phyloP scores from a whole-genome alignment of 2,888 invertebrate species.

The Notodromas monacha region DNA sequence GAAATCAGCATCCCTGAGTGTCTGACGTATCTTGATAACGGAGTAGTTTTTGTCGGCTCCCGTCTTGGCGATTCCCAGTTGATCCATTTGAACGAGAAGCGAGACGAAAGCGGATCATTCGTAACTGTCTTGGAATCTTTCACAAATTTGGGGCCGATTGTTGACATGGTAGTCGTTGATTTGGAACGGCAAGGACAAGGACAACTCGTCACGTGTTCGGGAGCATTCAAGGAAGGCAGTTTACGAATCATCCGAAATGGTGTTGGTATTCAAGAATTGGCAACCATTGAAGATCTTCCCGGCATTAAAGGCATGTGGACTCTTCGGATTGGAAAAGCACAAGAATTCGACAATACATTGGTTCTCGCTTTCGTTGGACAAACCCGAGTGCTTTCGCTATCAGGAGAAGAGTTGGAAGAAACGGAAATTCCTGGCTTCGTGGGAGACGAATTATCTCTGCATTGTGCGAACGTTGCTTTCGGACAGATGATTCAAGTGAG shows the following conservation, averaged over 20 bases:
- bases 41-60: constrained; percentile 77
- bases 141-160: constrained; percentile 83
- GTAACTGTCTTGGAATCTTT: constrained; percentile 68
- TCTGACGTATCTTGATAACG: constrained; percentile 89
- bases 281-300: constrained; percentile 82
- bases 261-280: constrained; percentile 91
- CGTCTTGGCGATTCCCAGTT: constrained; percentile 84
- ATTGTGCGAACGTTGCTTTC: constrained; percentile 56
- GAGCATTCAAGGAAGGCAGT: constrained; percentile 85
- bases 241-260: constrained; percentile 87
- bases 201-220: constrained; percentile 88
- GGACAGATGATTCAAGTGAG: constrained; percentile 36
- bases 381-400: constrained; percentile 51
- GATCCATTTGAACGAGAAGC: constrained; percentile 46
- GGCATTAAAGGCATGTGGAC: constrained; percentile 98
- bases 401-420: constrained; percentile 89
- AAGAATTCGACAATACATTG: constrained; percentile 41
- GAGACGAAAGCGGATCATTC: constrained; percentile 56
- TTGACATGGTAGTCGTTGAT: constrained; percentile 92
- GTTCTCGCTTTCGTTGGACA: constrained; percentile 89
- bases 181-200: constrained; percentile 86
- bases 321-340: constrained; percentile 27
- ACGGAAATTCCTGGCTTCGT: constrained; percentile 72
- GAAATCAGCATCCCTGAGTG: constrained; percentile 84
- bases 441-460: constrained; percentile 69